Base-by-base conservation (phyloP, 2,797 vertebrate species). In the Huso huso region DNA sequence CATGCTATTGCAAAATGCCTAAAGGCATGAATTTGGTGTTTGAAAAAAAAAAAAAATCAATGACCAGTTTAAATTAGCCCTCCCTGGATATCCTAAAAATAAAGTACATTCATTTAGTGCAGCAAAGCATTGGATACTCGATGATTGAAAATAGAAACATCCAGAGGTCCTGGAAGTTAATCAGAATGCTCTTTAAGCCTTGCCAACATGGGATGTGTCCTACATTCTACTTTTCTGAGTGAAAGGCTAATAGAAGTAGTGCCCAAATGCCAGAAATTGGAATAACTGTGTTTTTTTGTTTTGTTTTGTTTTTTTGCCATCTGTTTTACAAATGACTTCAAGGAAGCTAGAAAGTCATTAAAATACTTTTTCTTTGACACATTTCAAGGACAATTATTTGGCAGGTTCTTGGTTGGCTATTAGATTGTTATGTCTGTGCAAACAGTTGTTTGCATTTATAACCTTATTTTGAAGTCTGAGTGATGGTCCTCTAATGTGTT, bases 171-270 rank as follows among this genome's bases (percentile, higher is more conserved):
- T 67, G 64, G 63, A 76, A 78, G 75, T 82, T 70, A 78, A 72
- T 69, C 57, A 71, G 68, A 70, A 80, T 69, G 73, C 62, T 69
- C 65, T 69, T 68, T 68, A 76, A 73, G 71, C 68, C 71, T 69
- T 68, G 65, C 72, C 72, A 70, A 66, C 75, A 61, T 62, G 69
- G 72, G 72, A 73, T 70, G 72, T 76, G 76, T 72, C 71, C 63
- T 75, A 74, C 71, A 72, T 82, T 81, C 71, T 76, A 55, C 72
- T 74, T 72, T 72, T 74, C 74, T 76, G 74, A 76, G 75, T 74
- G 73, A 65, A 82, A 74, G 67, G 2, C 23, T 37, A 4, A 37
- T 37, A 18, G 23, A 37, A 66, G 75, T 76, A 76, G 71, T 66
- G 66, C 73, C 77, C 75, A 51, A 71, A 72, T 72, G 69, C 60